phyloP scores from a whole-genome alignment of 2,888 invertebrate species.

The Cremastinae sp. region DNA sequence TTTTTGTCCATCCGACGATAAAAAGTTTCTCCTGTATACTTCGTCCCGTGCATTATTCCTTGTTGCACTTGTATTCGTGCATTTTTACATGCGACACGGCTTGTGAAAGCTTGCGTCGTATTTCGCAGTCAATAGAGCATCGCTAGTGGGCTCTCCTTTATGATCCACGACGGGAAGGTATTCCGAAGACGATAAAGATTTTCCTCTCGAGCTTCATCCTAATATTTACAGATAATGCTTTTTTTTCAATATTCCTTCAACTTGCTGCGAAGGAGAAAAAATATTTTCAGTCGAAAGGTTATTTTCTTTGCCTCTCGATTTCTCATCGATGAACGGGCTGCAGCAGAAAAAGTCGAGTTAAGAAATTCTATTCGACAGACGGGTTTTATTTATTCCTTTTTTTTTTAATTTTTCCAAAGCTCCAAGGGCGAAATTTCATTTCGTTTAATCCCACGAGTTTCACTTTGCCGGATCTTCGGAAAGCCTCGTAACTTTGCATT shows the following conservation, averaged over 20 bases:
- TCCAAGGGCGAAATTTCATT: conserved; percentile 10
- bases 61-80: not conserved
- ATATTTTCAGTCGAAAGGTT: too few species aligned
- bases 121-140: conserved; percentile 46
- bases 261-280: not conserved
- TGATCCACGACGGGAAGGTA: conserved; percentile 25
- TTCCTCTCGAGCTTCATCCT: conserved; percentile 2
- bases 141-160: conserved; percentile 34
- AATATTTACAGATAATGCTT: not conserved
- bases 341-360: too few species aligned
- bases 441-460: conserved; percentile 12
- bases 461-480: conserved; percentile 1
- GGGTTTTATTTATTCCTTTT: not conserved
- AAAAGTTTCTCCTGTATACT: conserved; percentile 22
- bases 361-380: not conserved
- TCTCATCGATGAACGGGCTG: too few species aligned
- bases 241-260: not conserved
- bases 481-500: not conserved
- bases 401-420: not conserved
- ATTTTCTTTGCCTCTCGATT: too few species aligned
- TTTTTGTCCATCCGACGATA: conserved; percentile 8
- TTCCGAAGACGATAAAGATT: conserved; percentile 36
- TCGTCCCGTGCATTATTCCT: not conserved
- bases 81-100: not conserved
- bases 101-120: conserved; percentile 8